Evolutionary conservation across 2,888 invertebrate genomes (phyloP).

Genomic region (Doris montereyensis): DNA sequence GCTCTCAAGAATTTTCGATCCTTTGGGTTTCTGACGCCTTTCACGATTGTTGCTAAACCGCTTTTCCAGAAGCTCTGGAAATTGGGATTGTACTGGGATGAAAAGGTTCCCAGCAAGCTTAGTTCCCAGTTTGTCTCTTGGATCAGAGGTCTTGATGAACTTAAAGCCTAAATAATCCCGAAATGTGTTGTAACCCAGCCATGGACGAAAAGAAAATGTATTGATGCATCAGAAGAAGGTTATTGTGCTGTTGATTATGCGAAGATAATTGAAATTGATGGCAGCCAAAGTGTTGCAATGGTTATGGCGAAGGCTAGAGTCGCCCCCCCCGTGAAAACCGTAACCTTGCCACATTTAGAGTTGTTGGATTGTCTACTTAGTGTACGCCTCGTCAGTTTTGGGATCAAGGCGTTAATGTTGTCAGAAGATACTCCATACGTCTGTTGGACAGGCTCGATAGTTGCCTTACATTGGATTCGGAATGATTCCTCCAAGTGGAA

Average conservation of each 20-base stretch:
- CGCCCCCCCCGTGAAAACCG: no score
- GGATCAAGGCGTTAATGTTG: no score
- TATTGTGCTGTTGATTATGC: not conserved
- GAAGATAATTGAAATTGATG: not conserved
- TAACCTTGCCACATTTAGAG: no score
- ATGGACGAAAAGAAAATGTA: not conserved
- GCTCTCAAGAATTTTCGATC: no score
- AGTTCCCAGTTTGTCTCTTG: not conserved
- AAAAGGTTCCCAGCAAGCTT: not conserved
- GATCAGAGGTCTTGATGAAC: not conserved
- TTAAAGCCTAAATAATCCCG: not conserved
- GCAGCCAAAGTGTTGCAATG: not conserved
- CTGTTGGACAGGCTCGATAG: no score
- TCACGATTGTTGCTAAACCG: constrained; percentile 2
- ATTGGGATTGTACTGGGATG: constrained; percentile 10
- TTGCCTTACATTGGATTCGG: no score
- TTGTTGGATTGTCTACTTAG: no score
- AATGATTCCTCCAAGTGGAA: no score
- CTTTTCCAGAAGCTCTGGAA: no score
- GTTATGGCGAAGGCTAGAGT: no score
- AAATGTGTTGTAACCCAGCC: not conserved
- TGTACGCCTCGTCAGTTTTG: not conserved
- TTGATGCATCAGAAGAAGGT: no score
- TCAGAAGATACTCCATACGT: no score
- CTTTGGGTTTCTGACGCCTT: constrained; percentile 2